These are phyloP conservation scores for Psittacula echo DNA, from an alignment of 2,797 vertebrate genomes.

Conservation along the genomic window DNA sequence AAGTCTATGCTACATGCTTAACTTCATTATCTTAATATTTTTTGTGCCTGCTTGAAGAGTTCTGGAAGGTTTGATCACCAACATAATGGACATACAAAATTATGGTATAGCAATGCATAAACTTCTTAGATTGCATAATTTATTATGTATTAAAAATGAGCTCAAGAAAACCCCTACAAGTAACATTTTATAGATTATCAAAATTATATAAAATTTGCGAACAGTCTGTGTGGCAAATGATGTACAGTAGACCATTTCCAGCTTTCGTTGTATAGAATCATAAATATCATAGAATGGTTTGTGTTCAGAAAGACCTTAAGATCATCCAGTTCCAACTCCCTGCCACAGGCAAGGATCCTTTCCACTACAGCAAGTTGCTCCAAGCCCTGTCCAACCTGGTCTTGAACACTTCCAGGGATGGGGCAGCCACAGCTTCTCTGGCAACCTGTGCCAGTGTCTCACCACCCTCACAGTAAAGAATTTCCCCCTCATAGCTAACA, in stretches of 20 bases:
- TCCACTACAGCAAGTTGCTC: not conserved
- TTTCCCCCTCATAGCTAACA: not conserved
- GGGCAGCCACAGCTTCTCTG: not conserved
- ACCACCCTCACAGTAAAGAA: not conserved
- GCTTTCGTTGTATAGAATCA: not conserved
- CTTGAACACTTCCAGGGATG: not conserved
- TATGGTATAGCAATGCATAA: not conserved
- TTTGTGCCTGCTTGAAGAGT: not conserved
- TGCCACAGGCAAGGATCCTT: not conserved
- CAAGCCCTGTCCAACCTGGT: not conserved
- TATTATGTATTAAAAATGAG: not conserved
- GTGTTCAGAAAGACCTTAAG: not conserved
- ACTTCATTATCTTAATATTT: not conserved
- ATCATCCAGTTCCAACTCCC: not conserved
- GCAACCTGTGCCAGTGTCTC: not conserved
- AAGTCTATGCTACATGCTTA: not conserved
- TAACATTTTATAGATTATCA: not conserved
- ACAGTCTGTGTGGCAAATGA: not conserved
- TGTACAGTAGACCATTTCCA: not conserved
- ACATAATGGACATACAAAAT: not conserved
- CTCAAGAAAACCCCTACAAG: not conserved
- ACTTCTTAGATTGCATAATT: not conserved
- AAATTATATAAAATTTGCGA: not conserved
- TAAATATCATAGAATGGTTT: not conserved
- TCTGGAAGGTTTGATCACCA: not conserved